A percentile compares a stretch with the other conserved stretches of the same genome.
Evolutionary conservation across 2,113 vertebrate genomes (phyloP).

Genomic region (Phrynocephalus versicolor): DNA sequence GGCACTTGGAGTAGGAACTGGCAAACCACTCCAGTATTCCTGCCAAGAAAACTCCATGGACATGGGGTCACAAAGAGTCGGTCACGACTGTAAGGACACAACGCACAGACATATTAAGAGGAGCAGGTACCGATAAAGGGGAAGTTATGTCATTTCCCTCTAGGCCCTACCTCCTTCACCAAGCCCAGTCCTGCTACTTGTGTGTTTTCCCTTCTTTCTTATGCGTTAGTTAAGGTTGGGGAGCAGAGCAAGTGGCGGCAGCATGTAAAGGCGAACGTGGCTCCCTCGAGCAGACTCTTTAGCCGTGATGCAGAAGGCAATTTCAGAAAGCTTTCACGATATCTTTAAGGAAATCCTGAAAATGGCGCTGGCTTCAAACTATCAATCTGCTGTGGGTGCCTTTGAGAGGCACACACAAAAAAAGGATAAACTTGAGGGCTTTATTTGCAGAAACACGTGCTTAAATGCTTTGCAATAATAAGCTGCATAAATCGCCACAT

Average conservation of each 20-base stretch:
- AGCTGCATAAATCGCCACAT: slow-evolving; percentile 28
- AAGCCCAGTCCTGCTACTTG: not conserved
- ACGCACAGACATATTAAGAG: no score
- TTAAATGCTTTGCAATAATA: slow-evolving; percentile 46
- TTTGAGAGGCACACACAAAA: slow-evolving; percentile 12
- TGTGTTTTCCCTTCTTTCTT: not conserved
- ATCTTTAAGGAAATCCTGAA: slow-evolving; percentile 8
- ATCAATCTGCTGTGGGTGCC: not conserved
- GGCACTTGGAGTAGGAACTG: no score
- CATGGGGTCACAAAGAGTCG: no score
- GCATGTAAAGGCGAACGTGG: not conserved
- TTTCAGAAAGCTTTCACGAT: slow-evolving; percentile 10
- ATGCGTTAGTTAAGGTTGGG: not conserved
- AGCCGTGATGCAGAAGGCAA: slow-evolving; percentile 1
- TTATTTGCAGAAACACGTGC: not conserved
- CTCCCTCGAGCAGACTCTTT: not conserved
- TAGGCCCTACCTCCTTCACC: not conserved
- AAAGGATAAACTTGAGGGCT: not conserved
- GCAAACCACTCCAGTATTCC: no score
- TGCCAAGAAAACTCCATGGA: no score
- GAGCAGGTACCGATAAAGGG: not conserved
- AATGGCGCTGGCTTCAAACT: not conserved
- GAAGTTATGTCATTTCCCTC: no score
- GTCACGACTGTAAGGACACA: no score
- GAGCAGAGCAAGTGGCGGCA: not conserved